Evolutionary conservation across 2,797 vertebrate genomes (phyloP).

Genomic region (Etheostoma perlongum): DNA sequence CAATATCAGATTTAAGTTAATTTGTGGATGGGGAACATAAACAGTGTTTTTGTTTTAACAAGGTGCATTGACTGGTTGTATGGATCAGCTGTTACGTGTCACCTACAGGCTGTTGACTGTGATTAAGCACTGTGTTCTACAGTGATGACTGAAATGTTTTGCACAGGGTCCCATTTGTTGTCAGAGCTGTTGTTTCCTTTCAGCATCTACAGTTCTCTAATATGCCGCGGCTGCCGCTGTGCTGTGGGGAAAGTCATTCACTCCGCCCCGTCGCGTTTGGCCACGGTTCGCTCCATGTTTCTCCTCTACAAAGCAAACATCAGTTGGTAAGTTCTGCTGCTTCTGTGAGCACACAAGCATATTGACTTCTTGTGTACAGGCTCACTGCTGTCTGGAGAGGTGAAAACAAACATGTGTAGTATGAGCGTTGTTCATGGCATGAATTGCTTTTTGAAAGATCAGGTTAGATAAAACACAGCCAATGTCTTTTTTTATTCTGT

Average conservation of each 20-base stretch:
- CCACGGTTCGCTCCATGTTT: conserved; percentile 84
- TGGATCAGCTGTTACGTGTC: not conserved
- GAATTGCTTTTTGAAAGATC: not conserved
- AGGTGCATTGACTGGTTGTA: not conserved
- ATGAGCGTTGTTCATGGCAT: not conserved
- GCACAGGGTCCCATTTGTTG: not conserved
- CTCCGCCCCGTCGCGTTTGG: conserved; percentile 81
- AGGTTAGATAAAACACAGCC: conserved; percentile 7
- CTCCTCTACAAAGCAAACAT: conserved; percentile 88
- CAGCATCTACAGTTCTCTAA: conserved; percentile 86
- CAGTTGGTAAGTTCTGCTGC: conserved; percentile 84
- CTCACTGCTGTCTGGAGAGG: conserved; percentile 15
- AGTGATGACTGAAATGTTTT: not conserved
- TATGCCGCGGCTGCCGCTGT: conserved; percentile 82
- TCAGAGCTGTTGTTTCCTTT: conserved; percentile 11
- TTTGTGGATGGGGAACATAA: no score
- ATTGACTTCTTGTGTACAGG: conserved; percentile 31
- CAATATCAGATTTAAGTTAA: not conserved
- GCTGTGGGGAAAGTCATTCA: conserved; percentile 85
- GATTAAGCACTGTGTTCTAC: not conserved
- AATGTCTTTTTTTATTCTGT: not conserved
- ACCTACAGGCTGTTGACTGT: not conserved
- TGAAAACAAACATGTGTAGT: conserved; percentile 15
- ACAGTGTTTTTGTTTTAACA: no score
- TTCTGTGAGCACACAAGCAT: conserved; percentile 20